Percentiles rank a stretch among this genome's conserved stretches.
Conservation (phyloP, 2,888 invertebrate species). For the Luffia ferchaultella region DNA sequence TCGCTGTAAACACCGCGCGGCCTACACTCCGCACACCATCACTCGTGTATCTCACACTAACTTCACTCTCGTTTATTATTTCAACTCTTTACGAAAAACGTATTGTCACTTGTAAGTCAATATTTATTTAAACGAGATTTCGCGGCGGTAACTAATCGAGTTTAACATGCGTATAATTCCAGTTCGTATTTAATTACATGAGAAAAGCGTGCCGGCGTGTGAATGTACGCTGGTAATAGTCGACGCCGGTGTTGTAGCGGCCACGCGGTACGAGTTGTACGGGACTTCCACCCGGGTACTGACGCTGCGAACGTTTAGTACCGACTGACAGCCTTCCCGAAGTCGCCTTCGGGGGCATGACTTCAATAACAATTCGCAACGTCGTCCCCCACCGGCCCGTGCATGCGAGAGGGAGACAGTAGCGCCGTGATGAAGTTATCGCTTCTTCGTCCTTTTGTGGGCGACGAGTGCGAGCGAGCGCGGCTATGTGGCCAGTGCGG, state of each 20-base stretch:
- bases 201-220: too few species aligned
- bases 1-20: slow-evolving; percentile 42
- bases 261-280: slow-evolving; percentile 22
- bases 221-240: too few species aligned
- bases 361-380: slow-evolving; percentile 68
- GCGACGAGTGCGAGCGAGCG: slow-evolving; percentile 59
- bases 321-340: slow-evolving; percentile 66
- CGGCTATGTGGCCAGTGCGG: too few species aligned
- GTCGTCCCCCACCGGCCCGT: slow-evolving; percentile 62
- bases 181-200: too few species aligned
- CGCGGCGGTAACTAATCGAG: too few species aligned
- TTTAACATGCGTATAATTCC: too few species aligned
- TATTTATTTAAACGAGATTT: too few species aligned
- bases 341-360: slow-evolving; percentile 67
- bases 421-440: slow-evolving; percentile 63
- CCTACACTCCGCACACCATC: slow-evolving; percentile 7
- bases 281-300: slow-evolving; percentile 45
- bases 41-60: background rate
- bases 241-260: too few species aligned
- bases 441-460: slow-evolving; percentile 68
- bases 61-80: background rate
- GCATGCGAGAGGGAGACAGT: slow-evolving; percentile 58
- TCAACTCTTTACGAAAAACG: too few species aligned
- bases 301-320: slow-evolving; percentile 61
- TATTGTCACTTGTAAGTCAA: too few species aligned